Evolutionary conservation across 1,140 invertebrate species (phyloP), one percentile per base, ranked within the genome.

Genomic region (Calephelis virginiensis): DNA sequence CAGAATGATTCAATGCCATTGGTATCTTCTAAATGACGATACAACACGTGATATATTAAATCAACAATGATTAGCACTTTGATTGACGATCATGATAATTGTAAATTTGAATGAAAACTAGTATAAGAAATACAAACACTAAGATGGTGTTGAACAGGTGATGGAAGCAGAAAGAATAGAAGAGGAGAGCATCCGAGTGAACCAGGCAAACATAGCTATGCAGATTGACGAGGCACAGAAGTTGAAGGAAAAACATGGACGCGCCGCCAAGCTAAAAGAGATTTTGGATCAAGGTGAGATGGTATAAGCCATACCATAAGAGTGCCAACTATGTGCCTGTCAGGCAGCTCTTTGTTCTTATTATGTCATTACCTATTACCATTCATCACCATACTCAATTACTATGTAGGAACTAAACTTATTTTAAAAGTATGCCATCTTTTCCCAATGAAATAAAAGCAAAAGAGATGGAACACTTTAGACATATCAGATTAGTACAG

Each of bases 111-210:
- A 40, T 43, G 5, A 43, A 43, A 43, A 7, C 10, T 62, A 12
- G 40, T 6, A 17, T n/a, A 9, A 28, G 28, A 28, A 28, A 28
- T 28, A 28, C 28, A 4, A 28, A 28, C 28, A 28, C 28, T 28
- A 28, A 28, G 28, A 28, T 28, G 2, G 28, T 28, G 28, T 28
- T 47, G 13, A 63, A 17, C 65, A 91, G 85, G 78, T 94, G 48
- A 82, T 94, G 70, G 93, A 95, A 79, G 93, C 93, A 0, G 93
- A 95, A 73, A 90, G 91, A 9, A 94, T 93, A 48, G 92, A 94
- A 71, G 94, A 95, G 74, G 95, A 96, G 79, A 93, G 93, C 43
- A 91, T 93, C 14, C 83, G 93, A 45, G 91, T 94, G 53, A 95
- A 94, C 73, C 87, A 91, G 66, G 81, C 85, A 10, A 91, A 87